Base-by-base conservation (phyloP, 2,888 invertebrate genomes). In the Synergus japonicus region DNA sequence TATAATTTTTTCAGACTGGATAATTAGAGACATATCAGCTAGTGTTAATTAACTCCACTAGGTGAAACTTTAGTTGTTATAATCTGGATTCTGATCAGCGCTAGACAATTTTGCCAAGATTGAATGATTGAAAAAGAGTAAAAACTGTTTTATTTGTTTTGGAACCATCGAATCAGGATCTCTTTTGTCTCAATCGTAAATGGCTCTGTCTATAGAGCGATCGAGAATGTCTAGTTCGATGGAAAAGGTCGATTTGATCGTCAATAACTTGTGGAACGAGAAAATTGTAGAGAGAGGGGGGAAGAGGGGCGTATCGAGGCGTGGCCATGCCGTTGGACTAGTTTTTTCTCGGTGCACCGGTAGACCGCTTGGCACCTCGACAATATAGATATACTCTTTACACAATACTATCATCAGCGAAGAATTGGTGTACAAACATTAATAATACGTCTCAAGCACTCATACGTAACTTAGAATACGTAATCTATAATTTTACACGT, bases 301-400 rank as follows among this genome's bases (percentile, higher is more conserved):
- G 76, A 15, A 58, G 60, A 43, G 41, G 76, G 54, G 29, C 78
- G 76, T 76, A 67, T 76, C 77, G 83, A 79, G 83, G 83, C 83
- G 82, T 84, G 83, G 82, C 81, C 81, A 78, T 83, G 85, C 81
- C 80, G 84, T 83, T 83, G 88, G 86, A 86, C 87, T 87, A 87
- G 89, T 88, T 88, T 88, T 88, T 86, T 85, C 85, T 78, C 81
- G 83, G 77, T 78, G 83, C 84, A 85, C 84, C 85, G 86, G 88
- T 87, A 90, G 90, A 90, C 90, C 88, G 89, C 88, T 89, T 90
- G 90, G 90, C 90, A 90, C 89, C 89, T 87, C 85, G 81, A 83
- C 82, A 81, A 81, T 84, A 76, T 43, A 76, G 63, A 66, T 58
- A 76, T 49, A 67, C 22, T 76, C 49, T 76, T 76, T 54, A 76